A percentile compares a stretch with the other conserved stretches of the same genome.
These are phyloP conservation scores for Prionailurus viverrinus DNA, from an alignment of 2,113 vertebrate species.

Conservation along the genomic window DNA sequence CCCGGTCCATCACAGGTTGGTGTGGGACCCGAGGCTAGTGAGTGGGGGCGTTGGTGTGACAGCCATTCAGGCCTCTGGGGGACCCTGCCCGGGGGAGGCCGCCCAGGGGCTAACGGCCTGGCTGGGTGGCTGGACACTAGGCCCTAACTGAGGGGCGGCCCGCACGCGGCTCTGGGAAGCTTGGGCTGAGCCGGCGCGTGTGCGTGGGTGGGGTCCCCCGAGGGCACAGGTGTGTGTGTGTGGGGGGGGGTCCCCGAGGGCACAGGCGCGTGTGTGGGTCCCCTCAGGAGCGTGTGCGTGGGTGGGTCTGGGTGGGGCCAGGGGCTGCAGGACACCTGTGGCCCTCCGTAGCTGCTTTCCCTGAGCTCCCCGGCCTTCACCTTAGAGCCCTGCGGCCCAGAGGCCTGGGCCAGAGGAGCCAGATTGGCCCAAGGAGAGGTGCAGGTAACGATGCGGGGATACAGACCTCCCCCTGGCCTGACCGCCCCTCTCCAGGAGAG, in stretches of 20 bases:
- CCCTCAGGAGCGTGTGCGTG: neutral
- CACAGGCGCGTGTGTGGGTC: too few species aligned
- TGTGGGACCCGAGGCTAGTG: too few species aligned
- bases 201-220: neutral
- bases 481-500: neutral
- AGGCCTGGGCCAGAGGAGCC: neutral
- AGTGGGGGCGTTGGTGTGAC: accelerated
- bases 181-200: neutral
- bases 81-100: too few species aligned
- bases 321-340: neutral
- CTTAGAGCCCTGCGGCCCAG: neutral
- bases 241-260: neutral
- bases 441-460: neutral
- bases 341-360: neutral
- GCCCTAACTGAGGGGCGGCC: neutral
- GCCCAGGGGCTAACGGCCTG: neutral
- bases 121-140: neutral
- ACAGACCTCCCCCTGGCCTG: neutral
- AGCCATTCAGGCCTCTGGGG: neutral
- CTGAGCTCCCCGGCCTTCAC: neutral
- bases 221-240: too few species aligned
- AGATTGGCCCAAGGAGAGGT: too few species aligned
- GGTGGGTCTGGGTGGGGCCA: neutral
- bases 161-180: accelerated
- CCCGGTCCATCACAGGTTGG: accelerated